Conservation (phyloP, 2,113 vertebrate genomes). For the Tachuris rubrigastra region DNA sequence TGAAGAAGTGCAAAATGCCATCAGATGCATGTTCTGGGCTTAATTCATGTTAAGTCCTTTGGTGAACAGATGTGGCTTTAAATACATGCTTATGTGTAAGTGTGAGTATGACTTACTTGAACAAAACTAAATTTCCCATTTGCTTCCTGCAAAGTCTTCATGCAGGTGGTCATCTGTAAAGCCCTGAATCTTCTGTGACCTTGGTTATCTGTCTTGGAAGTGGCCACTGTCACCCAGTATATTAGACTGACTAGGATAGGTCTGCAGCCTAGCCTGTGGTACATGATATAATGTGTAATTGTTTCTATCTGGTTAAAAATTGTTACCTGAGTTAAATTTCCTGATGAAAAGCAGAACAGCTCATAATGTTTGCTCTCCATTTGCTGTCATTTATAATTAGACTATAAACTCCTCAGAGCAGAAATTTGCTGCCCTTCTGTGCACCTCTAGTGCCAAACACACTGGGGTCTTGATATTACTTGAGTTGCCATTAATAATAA, state of each 20-base stretch:
- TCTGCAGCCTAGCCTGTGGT: neutral
- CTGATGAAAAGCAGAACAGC: neutral
- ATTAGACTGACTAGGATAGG: neutral
- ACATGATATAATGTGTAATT: neutral
- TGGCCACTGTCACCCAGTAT: neutral
- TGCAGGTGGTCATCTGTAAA: neutral
- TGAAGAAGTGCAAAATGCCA: neutral
- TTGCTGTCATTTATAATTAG: slow-evolving; percentile 13
- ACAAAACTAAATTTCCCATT: neutral
- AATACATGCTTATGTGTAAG: neutral
- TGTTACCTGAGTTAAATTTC: neutral
- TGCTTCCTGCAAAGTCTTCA: neutral
- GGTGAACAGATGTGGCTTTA: neutral
- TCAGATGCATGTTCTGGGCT: neutral
- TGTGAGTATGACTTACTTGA: neutral
- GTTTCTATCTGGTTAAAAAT: neutral
- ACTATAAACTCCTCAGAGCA: slow-evolving; percentile 7
- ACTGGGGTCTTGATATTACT: neutral
- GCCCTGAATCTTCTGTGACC: neutral
- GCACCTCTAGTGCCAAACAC: neutral
- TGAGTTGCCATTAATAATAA: slow-evolving; percentile 59
- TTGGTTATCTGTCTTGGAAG: neutral
- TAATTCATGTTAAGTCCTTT: neutral
- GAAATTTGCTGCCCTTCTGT: slow-evolving; percentile 21
- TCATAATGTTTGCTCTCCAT: neutral